phyloP scores from a whole-genome alignment of 2,113 vertebrate species.

The Carollia perspicillata region DNA sequence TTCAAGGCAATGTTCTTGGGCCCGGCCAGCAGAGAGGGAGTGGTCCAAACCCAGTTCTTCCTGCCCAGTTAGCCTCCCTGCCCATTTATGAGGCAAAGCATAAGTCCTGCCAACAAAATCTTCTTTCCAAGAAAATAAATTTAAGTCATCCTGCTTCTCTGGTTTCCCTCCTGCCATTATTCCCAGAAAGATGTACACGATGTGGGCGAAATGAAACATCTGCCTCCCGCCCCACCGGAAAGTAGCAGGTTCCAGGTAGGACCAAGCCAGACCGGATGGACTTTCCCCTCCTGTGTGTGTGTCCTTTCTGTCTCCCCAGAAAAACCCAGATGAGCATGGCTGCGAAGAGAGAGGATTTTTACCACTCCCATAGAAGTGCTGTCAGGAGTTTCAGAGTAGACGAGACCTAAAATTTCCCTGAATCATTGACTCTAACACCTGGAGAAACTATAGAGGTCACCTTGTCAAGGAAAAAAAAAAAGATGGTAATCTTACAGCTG shows the following conservation, averaged over 20 bases:
- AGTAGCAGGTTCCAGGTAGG: slow-evolving; percentile 33
- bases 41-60: not conserved
- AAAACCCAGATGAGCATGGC: slow-evolving; percentile 1
- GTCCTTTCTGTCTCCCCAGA: slow-evolving; percentile 27
- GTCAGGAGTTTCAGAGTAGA: not conserved
- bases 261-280: not conserved
- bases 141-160: slow-evolving; percentile 32
- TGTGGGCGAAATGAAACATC: not conserved
- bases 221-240: slow-evolving; percentile 43
- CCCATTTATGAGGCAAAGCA: slow-evolving; percentile 50
- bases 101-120: slow-evolving; percentile 44
- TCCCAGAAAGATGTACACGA: slow-evolving; percentile 38
- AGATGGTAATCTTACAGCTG: not conserved
- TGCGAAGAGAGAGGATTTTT: slow-evolving; percentile 28
- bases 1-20: not conserved
- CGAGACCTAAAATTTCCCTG: not conserved
- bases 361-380: not conserved
- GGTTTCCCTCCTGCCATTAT: slow-evolving; percentile 50
- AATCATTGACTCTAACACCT: slow-evolving; percentile 29
- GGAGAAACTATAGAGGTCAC: not conserved
- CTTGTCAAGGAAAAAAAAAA: not conserved
- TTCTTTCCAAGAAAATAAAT: slow-evolving; percentile 68
- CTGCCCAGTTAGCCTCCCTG: not conserved
- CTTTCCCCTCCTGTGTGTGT: slow-evolving; percentile 18
- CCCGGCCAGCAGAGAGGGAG: not conserved